These are phyloP conservation scores for Leptatherina wallacei DNA, from an alignment of 2,797 vertebrate genomes.

Conservation along the genomic window DNA sequence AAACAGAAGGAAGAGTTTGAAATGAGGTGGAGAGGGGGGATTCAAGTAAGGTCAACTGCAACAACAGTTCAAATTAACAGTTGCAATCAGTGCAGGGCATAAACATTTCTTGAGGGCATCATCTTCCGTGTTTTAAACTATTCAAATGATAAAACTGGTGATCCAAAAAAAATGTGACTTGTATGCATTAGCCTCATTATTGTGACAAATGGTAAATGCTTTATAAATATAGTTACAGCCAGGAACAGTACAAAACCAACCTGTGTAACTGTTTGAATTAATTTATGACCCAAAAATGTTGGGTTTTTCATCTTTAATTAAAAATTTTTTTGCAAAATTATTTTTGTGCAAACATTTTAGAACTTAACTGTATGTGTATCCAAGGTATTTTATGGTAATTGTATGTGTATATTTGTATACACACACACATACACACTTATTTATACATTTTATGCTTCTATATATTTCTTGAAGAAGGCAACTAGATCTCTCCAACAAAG, in stretches of 20 bases:
- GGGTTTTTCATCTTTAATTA: background rate
- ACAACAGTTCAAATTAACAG: no score
- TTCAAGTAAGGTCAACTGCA: background rate
- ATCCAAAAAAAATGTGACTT: conserved; percentile 20
- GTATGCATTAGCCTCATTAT: conserved; percentile 3
- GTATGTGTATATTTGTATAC: no score
- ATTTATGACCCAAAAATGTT: background rate
- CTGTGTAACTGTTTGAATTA: no score
- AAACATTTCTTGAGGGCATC: conserved; percentile 12
- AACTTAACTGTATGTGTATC: no score
- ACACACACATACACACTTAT: no score
- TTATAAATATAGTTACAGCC: no score
- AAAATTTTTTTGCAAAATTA: background rate
- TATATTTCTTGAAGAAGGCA: no score
- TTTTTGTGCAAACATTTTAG: background rate
- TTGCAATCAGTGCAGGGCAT: no score
- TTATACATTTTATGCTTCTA: no score
- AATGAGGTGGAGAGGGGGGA: background rate
- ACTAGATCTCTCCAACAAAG: no score
- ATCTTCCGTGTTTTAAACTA: conserved; percentile 23
- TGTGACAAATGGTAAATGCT: conserved; percentile 7
- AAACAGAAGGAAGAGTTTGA: conserved; percentile 2
- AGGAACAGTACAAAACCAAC: no score
- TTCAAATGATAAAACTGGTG: conserved; percentile 19
- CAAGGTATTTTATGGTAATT: no score